Evolutionary conservation across 2,113 vertebrate genomes (phyloP).

Genomic region (Mustelus asterias): DNA sequence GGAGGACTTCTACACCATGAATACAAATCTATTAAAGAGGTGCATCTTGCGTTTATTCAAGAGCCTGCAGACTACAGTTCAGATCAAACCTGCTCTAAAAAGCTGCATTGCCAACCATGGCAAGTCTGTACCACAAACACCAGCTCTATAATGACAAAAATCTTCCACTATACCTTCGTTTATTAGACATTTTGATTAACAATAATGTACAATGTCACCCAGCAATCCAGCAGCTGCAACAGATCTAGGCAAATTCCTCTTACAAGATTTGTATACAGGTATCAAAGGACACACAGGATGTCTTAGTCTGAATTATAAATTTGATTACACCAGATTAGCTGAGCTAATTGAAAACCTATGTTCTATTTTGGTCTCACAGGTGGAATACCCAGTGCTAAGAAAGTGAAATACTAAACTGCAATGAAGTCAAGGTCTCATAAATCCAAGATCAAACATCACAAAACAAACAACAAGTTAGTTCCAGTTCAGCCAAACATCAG

Average conservation of each 20-base stretch:
- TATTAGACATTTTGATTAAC: background rate
- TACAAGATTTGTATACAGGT: background rate
- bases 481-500: background rate
- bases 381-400: background rate
- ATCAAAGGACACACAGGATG: background rate
- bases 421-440: background rate
- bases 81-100: background rate
- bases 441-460: background rate
- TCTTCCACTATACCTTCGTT: background rate
- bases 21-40: background rate
- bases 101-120: background rate
- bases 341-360: background rate
- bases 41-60: background rate
- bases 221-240: background rate
- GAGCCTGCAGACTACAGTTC: background rate
- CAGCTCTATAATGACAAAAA: background rate
- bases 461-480: background rate
- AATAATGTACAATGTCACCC: background rate
- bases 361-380: background rate
- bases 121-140: background rate
- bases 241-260: background rate
- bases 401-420: slow-evolving; percentile 7
- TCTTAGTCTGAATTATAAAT: background rate
- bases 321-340: background rate
- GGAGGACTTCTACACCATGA: background rate